Conservation (phyloP, 2,797 vertebrate genomes). For the Scarus forsteni region DNA sequence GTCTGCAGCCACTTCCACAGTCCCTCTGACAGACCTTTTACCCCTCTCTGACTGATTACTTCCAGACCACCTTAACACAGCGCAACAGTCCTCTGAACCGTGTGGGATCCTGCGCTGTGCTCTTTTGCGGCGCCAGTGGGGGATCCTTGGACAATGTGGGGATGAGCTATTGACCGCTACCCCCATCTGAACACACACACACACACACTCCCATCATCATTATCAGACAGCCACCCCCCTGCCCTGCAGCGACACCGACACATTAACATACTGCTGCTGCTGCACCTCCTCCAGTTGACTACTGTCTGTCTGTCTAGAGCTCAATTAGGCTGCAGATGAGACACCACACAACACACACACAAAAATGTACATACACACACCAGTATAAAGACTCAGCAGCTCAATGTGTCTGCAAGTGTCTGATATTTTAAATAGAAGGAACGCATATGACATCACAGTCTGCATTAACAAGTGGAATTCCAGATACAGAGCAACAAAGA, state of each 20-base stretch:
- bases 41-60: constrained; percentile 72
- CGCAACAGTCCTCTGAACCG: constrained; percentile 40
- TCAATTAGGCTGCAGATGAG: constrained; percentile 58
- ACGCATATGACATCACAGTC: too few species aligned
- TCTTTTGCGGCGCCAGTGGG: constrained; percentile 82
- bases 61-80: constrained; percentile 80
- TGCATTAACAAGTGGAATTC: too few species aligned
- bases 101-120: constrained; percentile 57
- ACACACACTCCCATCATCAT: constrained; percentile 65
- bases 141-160: constrained; percentile 80
- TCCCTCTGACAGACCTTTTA: constrained; percentile 51
- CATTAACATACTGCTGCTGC: constrained; percentile 78
- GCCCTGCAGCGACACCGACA: constrained; percentile 81
- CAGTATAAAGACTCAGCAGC: too few species aligned
- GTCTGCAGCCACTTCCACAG: constrained; percentile 59
- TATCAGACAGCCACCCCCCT: constrained; percentile 56
- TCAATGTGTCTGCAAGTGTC: constrained; percentile 14
- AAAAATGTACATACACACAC: constrained; percentile 3
- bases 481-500: too few species aligned
- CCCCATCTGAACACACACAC: constrained; percentile 46
- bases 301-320: constrained; percentile 70
- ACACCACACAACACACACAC: constrained; percentile 24
- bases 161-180: constrained; percentile 71
- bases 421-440: not conserved
- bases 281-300: constrained; percentile 68